Percentiles rank a stretch among this genome's conserved stretches.
Evolutionary conservation across 1,140 invertebrate genomes (phyloP).

Genomic region (Drosophila equinoxialis): DNA sequence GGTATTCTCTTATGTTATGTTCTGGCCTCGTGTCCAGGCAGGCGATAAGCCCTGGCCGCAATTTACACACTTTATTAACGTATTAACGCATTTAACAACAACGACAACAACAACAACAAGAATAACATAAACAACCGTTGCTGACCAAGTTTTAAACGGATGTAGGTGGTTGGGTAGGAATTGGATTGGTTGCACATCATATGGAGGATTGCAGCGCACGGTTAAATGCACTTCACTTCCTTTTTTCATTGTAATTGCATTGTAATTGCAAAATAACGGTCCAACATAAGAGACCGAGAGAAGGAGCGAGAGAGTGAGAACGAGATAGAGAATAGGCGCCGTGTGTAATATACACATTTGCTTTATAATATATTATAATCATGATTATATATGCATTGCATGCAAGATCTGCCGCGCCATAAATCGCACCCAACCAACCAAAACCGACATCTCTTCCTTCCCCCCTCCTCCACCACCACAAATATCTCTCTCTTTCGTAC

Average conservation of each 20-base stretch:
- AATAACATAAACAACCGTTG: conserved; percentile 29
- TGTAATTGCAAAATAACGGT: conserved; percentile 78
- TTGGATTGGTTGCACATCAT: background rate
- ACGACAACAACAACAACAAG: conserved; percentile 18
- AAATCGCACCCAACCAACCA: conserved; percentile 70
- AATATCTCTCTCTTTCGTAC: background rate
- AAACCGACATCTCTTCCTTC: conserved; percentile 20
- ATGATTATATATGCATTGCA: conserved; percentile 75
- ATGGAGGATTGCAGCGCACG: conserved; percentile 45
- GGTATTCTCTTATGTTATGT: conserved; percentile 13
- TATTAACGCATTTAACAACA: conserved; percentile 70
- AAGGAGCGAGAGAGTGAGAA: no score
- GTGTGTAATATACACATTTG: conserved; percentile 77
- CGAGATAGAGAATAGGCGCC: conserved; percentile 37
- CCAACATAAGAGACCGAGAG: background rate
- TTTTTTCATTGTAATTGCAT: conserved; percentile 72
- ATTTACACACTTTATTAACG: conserved; percentile 82
- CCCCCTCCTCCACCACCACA: background rate
- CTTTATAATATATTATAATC: conserved; percentile 76
- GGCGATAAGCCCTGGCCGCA: conserved; percentile 69
- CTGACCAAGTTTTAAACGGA: conserved; percentile 45
- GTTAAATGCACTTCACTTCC: conserved; percentile 76
- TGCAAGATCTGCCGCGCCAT: conserved; percentile 75
- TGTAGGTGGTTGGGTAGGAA: conserved; percentile 27
- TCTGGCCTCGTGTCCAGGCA: conserved; percentile 39